Conservation (phyloP, 2,888 invertebrate genomes). For the Elysia crispata region DNA sequence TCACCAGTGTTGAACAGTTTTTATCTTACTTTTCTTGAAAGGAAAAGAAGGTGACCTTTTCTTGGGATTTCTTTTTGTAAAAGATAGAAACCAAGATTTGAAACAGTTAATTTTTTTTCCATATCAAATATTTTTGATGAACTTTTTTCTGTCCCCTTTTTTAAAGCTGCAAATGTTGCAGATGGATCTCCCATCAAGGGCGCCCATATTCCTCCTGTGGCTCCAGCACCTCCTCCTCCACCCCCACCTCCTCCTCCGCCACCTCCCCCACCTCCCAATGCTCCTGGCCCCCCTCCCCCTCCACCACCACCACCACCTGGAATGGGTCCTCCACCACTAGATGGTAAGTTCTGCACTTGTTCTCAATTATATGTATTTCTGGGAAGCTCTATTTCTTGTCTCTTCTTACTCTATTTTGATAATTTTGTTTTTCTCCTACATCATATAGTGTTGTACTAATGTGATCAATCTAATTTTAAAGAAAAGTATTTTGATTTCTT, state of each 20-base stretch:
- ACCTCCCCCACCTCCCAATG: constrained; percentile 79
- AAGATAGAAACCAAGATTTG: neutral
- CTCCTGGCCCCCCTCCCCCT: constrained; percentile 78
- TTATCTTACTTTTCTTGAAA: too few relatives aligned
- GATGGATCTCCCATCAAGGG: constrained; percentile 41
- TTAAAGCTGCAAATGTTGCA: neutral
- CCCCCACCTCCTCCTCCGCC: constrained; percentile 74
- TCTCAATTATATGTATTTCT: too few relatives aligned
- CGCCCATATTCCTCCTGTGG: constrained; percentile 35
- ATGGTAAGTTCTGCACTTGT: constrained; percentile 50
- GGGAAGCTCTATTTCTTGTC: too few relatives aligned
- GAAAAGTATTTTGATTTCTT: too few relatives aligned
- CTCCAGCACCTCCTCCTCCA: constrained; percentile 64
- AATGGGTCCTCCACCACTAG: constrained; percentile 50
- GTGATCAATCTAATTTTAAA: too few relatives aligned
- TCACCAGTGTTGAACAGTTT: neutral
- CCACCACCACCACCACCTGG: constrained; percentile 67
- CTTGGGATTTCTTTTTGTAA: neutral
- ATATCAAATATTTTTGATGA: too few relatives aligned
- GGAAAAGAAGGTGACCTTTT: neutral
- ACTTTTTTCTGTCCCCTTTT: neutral
- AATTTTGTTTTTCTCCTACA: too few relatives aligned
- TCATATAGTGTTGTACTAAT: too few relatives aligned
- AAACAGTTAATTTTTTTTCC: too few relatives aligned
- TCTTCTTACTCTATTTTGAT: too few relatives aligned